Evolutionary conservation across 2,113 vertebrate species (phyloP).

Genomic region (Ceratotherium simum): DNA sequence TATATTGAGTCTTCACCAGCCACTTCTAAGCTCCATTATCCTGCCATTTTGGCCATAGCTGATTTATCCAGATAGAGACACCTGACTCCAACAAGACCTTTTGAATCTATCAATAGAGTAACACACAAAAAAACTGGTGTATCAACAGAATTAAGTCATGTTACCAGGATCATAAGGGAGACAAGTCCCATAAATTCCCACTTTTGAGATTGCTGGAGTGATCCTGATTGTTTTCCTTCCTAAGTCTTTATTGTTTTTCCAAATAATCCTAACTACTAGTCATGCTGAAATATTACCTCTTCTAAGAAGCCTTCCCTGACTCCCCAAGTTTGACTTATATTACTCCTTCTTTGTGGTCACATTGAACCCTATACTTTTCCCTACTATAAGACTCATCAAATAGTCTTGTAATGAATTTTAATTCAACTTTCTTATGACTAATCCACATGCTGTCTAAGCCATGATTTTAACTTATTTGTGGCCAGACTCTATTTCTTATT

Average conservation of each 20-base stretch:
- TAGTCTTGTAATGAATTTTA: neutral
- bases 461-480: neutral
- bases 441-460: neutral
- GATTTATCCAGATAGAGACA: neutral
- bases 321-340: neutral
- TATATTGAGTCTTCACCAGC: neutral
- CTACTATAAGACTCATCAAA: neutral
- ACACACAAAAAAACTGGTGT: neutral
- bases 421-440: neutral
- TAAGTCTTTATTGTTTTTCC: neutral
- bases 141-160: neutral
- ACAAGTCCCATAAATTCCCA: neutral
- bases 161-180: neutral
- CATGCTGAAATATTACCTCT: neutral
- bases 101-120: neutral
- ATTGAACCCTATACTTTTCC: neutral
- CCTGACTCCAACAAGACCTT: rapidly evolving
- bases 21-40: neutral
- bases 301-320: neutral
- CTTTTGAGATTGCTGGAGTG: neutral
- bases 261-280: neutral
- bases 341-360: neutral
- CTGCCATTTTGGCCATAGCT: neutral
- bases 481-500: neutral
- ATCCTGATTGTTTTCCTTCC: neutral